These are phyloP conservation scores for Cremastobaeus sp. DNA, from an alignment of 2,888 invertebrate genomes.

Conservation along the genomic window DNA sequence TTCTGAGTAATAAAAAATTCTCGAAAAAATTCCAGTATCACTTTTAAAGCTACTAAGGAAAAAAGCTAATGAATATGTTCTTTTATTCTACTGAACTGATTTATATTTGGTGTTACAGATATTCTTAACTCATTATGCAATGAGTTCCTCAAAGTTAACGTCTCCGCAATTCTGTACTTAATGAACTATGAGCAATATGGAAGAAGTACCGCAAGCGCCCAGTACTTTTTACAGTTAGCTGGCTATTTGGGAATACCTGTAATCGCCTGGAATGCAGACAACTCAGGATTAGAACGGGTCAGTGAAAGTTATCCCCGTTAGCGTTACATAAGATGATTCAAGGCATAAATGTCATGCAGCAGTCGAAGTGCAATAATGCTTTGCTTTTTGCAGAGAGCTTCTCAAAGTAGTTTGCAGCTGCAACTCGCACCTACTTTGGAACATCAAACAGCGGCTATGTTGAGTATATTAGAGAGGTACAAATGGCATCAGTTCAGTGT, in stretches of 20 bases:
- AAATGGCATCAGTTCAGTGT: slow-evolving; percentile 98
- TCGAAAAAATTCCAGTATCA: no score
- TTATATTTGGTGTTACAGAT: no score
- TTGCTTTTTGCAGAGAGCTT: slow-evolving; percentile 82
- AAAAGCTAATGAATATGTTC: background rate
- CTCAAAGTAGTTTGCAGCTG: slow-evolving; percentile 92
- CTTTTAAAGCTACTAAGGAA: no score
- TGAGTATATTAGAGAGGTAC: slow-evolving; percentile 95
- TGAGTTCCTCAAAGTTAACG: slow-evolving; percentile 92
- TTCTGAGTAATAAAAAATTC: no score
- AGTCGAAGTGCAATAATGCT: no score
- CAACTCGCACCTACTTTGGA: slow-evolving; percentile 97
- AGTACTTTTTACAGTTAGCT: slow-evolving; percentile 95
- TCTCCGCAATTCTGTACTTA: slow-evolving; percentile 94
- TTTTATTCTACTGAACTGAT: no score
- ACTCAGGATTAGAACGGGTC: slow-evolving; percentile 87
- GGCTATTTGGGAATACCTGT: slow-evolving; percentile 97
- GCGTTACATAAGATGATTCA: no score
- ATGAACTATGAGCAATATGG: slow-evolving; percentile 97
- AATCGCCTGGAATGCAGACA: slow-evolving; percentile 98
- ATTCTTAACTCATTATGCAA: slow-evolving; percentile 93
- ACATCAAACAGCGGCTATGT: slow-evolving; percentile 97
- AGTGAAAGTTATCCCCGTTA: background rate
- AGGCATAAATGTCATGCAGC: no score
- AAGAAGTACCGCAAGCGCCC: slow-evolving; percentile 94